Percentiles rank a stretch among this genome's conserved stretches.
Evolutionary conservation across 2,113 vertebrate genomes (phyloP).

Genomic region (Sceloporus tristichus): DNA sequence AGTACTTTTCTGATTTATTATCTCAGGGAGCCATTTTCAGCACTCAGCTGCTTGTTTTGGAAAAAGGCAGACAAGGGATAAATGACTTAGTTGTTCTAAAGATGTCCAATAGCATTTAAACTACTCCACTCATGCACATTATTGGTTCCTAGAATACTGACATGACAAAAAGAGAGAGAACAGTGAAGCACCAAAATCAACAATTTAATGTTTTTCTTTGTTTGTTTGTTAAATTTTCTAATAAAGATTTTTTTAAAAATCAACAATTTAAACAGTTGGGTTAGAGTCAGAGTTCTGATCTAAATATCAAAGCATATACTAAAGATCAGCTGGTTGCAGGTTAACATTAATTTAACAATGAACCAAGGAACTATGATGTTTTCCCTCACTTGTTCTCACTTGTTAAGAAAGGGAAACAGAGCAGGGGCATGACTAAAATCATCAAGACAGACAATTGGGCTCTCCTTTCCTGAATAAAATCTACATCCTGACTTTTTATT

Average conservation of each 20-base stretch:
- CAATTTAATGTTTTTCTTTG: background rate
- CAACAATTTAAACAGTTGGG: background rate
- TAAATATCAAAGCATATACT: background rate
- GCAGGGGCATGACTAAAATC: background rate
- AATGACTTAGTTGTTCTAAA: background rate
- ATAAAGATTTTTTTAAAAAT: background rate
- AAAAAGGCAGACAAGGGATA: background rate
- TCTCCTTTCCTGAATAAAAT: background rate
- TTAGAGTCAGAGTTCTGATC: background rate
- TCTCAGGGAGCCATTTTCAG: background rate
- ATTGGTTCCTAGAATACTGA: background rate
- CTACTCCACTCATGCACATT: conserved; percentile 5
- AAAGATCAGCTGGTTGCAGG: background rate
- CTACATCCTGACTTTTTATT: background rate
- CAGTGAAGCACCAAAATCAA: conserved; percentile 12
- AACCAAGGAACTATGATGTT: background rate
- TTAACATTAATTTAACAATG: background rate
- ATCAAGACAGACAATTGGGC: background rate
- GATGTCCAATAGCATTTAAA: conserved; percentile 10
- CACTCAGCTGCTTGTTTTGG: background rate
- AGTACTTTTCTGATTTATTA: conserved; percentile 18
- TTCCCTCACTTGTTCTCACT: background rate
- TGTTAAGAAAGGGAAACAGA: background rate
- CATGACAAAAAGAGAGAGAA: background rate
- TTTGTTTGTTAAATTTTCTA: background rate